Conservation (phyloP, 2,797 vertebrate genomes). For the Agapornis canus region DNA sequence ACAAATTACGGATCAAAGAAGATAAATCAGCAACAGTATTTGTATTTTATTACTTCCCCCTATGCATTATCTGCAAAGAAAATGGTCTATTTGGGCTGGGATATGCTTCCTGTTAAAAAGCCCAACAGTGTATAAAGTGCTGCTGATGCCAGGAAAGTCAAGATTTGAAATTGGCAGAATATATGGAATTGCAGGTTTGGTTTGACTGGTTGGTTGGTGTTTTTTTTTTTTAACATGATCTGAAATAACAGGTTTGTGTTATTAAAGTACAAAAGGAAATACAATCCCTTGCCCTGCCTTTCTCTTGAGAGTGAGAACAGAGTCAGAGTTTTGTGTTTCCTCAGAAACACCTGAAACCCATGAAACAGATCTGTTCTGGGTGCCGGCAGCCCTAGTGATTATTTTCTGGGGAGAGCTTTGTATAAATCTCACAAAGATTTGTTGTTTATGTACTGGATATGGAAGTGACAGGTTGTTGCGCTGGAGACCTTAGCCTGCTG, state of each 20-base stretch:
- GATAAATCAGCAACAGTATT: background rate
- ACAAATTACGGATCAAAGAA: background rate
- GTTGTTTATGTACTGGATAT: background rate
- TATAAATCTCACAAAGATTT: background rate
- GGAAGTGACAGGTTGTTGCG: background rate
- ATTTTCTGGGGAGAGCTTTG: background rate
- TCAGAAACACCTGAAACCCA: background rate
- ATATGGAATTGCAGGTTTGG: background rate
- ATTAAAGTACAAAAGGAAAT: background rate
- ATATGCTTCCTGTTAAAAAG: background rate
- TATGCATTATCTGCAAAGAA: background rate
- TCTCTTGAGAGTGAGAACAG: background rate
- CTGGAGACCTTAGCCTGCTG: background rate
- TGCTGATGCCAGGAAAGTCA: background rate
- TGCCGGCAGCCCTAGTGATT: background rate
- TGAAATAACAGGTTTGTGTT: background rate
- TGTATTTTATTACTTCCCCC: conserved; percentile 21
- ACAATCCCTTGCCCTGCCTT: background rate
- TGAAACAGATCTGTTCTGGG: background rate
- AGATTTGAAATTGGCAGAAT: background rate
- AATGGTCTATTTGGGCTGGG: background rate
- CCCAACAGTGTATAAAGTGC: background rate
- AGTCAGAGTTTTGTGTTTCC: background rate
- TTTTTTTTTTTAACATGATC: background rate
- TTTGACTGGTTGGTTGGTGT: accelerated